Conservation (phyloP, 2,113 vertebrate species). For the Siniperca chuatsi region DNA sequence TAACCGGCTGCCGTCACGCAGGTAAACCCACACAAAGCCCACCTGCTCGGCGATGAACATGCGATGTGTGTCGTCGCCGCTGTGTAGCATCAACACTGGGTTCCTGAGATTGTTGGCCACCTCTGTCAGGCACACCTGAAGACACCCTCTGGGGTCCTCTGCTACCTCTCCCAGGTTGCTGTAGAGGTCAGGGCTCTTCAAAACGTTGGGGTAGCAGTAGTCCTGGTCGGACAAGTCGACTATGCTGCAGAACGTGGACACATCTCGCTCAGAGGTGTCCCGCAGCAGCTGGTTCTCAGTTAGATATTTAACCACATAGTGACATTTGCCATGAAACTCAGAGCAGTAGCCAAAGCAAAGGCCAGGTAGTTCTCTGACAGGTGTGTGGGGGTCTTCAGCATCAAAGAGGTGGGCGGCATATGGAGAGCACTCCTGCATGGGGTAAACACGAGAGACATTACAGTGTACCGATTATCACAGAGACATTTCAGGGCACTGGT, state of each 20-base stretch:
- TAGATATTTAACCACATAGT: constrained; percentile 82
- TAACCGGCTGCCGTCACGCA: constrained; percentile 83
- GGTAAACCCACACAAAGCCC: constrained; percentile 88
- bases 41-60: constrained; percentile 89
- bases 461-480: not conserved
- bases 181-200: constrained; percentile 82
- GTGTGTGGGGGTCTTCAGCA: constrained; percentile 86
- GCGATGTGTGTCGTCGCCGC: constrained; percentile 83
- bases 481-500: not conserved
- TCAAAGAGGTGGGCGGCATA: constrained; percentile 89
- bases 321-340: constrained; percentile 82
- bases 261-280: constrained; percentile 66
- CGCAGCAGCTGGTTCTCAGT: constrained; percentile 71
- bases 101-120: constrained; percentile 88
- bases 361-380: constrained; percentile 85
- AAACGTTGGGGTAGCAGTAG: constrained; percentile 88
- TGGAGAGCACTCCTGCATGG: constrained; percentile 88
- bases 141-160: constrained; percentile 82
- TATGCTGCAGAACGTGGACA: constrained; percentile 82
- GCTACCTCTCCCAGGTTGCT: constrained; percentile 80
- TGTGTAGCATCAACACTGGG: constrained; percentile 86
- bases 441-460: not conserved
- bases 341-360: constrained; percentile 88
- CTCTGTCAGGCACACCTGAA: constrained; percentile 88
- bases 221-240: constrained; percentile 85